Evolutionary conservation across 2,888 invertebrate species (phyloP), one percentile per base, ranked within the genome.

Genomic region (Penaeus monodon): DNA sequence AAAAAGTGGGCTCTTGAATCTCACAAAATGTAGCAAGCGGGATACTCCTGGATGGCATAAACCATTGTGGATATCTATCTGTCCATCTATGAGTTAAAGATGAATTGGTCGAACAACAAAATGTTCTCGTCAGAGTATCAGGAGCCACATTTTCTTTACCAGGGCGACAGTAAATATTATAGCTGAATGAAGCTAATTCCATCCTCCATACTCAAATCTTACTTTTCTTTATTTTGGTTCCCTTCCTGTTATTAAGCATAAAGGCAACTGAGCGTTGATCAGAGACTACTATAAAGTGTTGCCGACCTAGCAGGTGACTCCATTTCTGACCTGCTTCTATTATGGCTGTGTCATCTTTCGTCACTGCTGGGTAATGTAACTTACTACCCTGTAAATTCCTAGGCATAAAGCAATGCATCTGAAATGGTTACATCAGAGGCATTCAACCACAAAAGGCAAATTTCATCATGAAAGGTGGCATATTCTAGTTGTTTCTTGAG

Each of bases 181-280:
- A 84, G 44, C 80, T 81, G 80, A 83, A 90, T 27, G 22, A 63
- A 20, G 84, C 44, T 38, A 90, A 66, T 66, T 90, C 88, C 7
- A 91, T 38, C 66, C 88, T 27, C 90, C 88, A 90, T 22, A 86
- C 57, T 57, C 85, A 68, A 6, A 88, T 89, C 66, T 90, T 90
- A 44, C 88, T 85, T 70, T 89, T 90, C 84, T 90, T 90, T 29
- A 90, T 89, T 84, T 90, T 90, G 22, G 85, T 79, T 38, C 38
- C 24, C 8, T 88, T 64, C 17, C 64, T 57, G n/a, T 86, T 68
- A 68, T 89, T 76, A 64, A 88, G 89, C 82, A 88, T 86, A 64
- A 86, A 90, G 24, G 24, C 22, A 7, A 90, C 85, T 49, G 88
- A 85, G 76, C 44, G n/a, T 27, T 90, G 88, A 49, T 90, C 89